Conservation (phyloP, 2,113 vertebrate genomes). For the Phodopus roborovskii region DNA sequence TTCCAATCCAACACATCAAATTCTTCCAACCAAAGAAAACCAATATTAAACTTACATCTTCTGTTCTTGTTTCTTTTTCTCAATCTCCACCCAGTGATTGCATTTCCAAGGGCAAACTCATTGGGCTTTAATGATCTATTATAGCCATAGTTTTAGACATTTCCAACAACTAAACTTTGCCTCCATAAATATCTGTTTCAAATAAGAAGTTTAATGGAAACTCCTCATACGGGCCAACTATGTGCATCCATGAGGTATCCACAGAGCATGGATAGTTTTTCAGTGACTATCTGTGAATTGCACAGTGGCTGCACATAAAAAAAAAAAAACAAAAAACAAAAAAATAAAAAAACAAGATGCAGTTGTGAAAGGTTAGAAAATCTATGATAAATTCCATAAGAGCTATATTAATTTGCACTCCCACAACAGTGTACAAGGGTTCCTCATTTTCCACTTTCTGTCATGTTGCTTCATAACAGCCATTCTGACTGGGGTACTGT, state of each 20-base stretch:
- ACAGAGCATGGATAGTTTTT: background rate
- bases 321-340: too few relatives aligned
- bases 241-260: background rate
- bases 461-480: background rate
- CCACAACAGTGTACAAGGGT: background rate
- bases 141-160: background rate
- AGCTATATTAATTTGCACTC: background rate
- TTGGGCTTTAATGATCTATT: background rate
- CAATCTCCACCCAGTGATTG: background rate
- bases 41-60: background rate
- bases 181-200: background rate
- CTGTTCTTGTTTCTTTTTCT: background rate
- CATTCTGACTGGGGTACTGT: background rate
- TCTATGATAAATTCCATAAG: background rate
- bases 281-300: background rate
- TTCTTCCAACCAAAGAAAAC: background rate
- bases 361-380: background rate
- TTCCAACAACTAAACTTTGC: background rate
- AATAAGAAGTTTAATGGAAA: background rate
- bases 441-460: background rate
- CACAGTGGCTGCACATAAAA: background rate
- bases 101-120: background rate
- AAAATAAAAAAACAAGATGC: background rate
- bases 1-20: background rate
- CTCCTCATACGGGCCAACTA: fast-evolving